Conservation (phyloP, 2,113 vertebrate genomes). For the Promerops cafer region DNA sequence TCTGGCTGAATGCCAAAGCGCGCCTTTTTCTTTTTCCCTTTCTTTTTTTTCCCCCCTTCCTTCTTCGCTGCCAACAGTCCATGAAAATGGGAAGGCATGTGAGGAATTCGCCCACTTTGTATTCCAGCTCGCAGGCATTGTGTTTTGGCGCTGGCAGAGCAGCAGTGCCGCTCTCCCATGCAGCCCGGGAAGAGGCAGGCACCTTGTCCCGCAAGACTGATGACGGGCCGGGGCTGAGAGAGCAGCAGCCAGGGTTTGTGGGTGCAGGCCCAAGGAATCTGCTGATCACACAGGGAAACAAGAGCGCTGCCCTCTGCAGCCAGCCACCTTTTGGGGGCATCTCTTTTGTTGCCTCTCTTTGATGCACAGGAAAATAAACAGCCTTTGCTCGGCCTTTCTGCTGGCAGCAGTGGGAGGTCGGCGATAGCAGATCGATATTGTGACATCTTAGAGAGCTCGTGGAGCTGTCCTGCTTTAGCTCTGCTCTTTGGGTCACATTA, state of each 20-base stretch:
- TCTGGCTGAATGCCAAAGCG: background rate
- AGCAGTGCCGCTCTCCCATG: constrained; percentile 79
- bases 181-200: constrained; percentile 72
- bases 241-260: constrained; percentile 64
- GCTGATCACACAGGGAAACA: constrained; percentile 81
- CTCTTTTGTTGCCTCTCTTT: constrained; percentile 51
- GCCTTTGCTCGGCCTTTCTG: constrained; percentile 1
- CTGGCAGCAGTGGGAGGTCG: constrained; percentile 5
- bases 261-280: constrained; percentile 68
- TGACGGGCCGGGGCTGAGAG: constrained; percentile 58
- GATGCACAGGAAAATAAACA: constrained; percentile 48
- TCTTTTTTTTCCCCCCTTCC: background rate
- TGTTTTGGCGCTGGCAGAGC: constrained; percentile 40
- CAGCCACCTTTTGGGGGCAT: constrained; percentile 31
- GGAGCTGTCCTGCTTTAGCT: background rate
- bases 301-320: constrained; percentile 56
- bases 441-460: background rate
- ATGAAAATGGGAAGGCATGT: constrained; percentile 81
- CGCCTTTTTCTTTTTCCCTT: constrained; percentile 13
- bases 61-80: constrained; percentile 68
- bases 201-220: constrained; percentile 83
- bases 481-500: background rate
- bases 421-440: background rate
- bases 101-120: constrained; percentile 78
- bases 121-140: constrained; percentile 51